Conservation (phyloP, 2,888 invertebrate species). For the Torymus texanus region DNA sequence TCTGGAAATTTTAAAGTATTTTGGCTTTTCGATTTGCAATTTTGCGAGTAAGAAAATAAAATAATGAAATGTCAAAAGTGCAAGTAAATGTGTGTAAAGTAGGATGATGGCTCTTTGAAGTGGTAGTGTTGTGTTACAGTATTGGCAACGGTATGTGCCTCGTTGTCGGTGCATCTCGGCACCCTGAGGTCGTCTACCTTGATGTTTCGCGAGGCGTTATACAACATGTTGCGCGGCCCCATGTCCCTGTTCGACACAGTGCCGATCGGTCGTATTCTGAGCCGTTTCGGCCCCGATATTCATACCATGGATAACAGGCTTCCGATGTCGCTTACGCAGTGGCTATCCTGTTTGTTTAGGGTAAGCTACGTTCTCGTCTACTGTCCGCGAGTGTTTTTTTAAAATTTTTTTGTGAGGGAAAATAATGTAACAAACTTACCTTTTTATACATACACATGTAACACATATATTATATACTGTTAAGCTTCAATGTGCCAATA, state of each 20-base stretch:
- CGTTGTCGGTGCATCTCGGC: conserved; percentile 79
- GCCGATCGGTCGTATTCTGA: conserved; percentile 80
- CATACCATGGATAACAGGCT: conserved; percentile 77
- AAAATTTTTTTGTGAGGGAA: neutral
- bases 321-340: conserved; percentile 71
- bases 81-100: neutral
- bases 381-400: conserved; percentile 24
- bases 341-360: conserved; percentile 70
- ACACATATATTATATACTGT: conserved; percentile 13
- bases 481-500: conserved; percentile 52
- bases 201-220: conserved; percentile 76
- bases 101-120: conserved; percentile 53
- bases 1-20: no score
- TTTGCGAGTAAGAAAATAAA: no score
- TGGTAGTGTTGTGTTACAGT: conserved; percentile 76
- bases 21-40: no score
- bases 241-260: conserved; percentile 80
- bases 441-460: neutral
- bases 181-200: conserved; percentile 75
- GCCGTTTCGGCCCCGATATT: conserved; percentile 79
- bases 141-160: conserved; percentile 81
- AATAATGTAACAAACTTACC: neutral
- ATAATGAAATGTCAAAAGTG: no score
- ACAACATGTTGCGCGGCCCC: conserved; percentile 77
- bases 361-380: conserved; percentile 63